Percentiles rank a stretch among this genome's conserved stretches.
Conservation (phyloP, 1,140 invertebrate genomes). For the Condylostylus longicornis region DNA sequence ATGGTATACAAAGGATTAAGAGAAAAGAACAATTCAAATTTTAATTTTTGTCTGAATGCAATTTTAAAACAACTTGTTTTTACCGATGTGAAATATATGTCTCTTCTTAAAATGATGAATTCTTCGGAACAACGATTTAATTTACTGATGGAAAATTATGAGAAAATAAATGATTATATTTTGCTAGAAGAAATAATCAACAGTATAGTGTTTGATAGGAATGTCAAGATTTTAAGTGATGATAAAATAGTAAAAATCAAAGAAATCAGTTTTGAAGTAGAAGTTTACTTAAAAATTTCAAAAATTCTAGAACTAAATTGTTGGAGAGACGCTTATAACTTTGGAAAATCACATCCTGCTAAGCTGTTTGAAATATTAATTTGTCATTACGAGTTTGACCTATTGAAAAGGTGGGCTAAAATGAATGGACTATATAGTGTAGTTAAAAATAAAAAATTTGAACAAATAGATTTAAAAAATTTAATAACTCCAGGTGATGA, state of each 20-base stretch:
- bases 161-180: conserved; percentile 19
- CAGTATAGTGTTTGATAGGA: conserved; percentile 18
- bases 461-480: too few relatives aligned
- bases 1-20: too few relatives aligned
- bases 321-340: conserved; percentile 32
- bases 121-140: conserved; percentile 22
- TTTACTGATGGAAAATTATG: conserved; percentile 29
- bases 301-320: conserved; percentile 29
- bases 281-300: conserved; percentile 33
- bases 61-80: conserved; percentile 13
- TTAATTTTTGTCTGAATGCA: too few relatives aligned
- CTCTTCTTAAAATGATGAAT: conserved; percentile 13
- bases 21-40: neutral
- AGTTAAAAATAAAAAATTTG: too few relatives aligned
- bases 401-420: conserved; percentile 10
- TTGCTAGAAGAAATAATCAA: conserved; percentile 24
- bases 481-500: too few relatives aligned
- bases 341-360: conserved; percentile 25
- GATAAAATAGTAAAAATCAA: conserved; percentile 19
- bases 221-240: conserved; percentile 21
- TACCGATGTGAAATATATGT: conserved; percentile 18
- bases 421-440: too few relatives aligned
- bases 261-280: conserved; percentile 33
- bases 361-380: conserved; percentile 16
- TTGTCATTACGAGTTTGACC: conserved; percentile 15